These are phyloP conservation scores for Chloroclysta siterata DNA, from an alignment of 2,888 invertebrate genomes.

Conservation along the genomic window DNA sequence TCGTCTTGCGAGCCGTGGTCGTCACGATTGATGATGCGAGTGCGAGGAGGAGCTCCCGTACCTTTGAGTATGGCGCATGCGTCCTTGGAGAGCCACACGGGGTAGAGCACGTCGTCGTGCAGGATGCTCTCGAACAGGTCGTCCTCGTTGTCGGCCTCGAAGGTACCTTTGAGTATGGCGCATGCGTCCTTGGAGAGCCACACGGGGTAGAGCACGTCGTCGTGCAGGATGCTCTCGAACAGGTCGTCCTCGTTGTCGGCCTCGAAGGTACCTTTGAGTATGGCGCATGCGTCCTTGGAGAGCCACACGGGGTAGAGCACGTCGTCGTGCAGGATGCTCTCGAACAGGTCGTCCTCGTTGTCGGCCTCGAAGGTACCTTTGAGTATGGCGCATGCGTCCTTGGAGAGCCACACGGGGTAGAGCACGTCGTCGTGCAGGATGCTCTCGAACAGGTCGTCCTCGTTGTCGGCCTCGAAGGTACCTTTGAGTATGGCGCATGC, in stretches of 20 bases:
- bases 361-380: conserved; percentile 55
- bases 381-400: conserved; percentile 76
- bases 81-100: conserved; percentile 91
- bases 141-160: too few relatives aligned
- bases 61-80: conserved; percentile 74
- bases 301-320: conserved; percentile 98
- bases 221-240: too few relatives aligned
- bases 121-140: conserved; percentile 85
- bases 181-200: conserved; percentile 87
- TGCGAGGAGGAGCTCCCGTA: too few relatives aligned
- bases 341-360: too few relatives aligned
- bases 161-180: conserved; percentile 71
- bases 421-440: conserved; percentile 97
- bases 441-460: conserved; percentile 2
- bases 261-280: conserved; percentile 65
- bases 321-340: conserved; percentile 58
- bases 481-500: conserved; percentile 78
- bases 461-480: conserved; percentile 29
- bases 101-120: conserved; percentile 97
- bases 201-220: conserved; percentile 98
- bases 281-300: conserved; percentile 73
- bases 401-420: conserved; percentile 96
- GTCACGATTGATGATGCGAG: too few relatives aligned
- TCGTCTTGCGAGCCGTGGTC: too few relatives aligned
- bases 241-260: too few relatives aligned